These are phyloP conservation scores for Cynodonichthys magdalenae DNA, from an alignment of 2,797 vertebrate genomes.

Conservation along the genomic window DNA sequence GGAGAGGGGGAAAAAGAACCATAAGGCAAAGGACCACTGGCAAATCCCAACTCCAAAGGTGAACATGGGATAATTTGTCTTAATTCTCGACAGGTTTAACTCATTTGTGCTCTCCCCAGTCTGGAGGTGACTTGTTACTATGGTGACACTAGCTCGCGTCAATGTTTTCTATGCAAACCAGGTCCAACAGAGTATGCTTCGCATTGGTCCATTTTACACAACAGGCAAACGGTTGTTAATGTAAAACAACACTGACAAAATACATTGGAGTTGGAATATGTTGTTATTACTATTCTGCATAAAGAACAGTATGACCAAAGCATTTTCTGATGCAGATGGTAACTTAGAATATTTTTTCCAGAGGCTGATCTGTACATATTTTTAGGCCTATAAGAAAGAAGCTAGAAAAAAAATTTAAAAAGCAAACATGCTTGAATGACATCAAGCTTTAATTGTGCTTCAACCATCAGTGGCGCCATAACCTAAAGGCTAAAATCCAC, in stretches of 20 bases:
- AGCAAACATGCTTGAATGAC: conserved; percentile 41
- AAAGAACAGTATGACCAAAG: too few relatives aligned
- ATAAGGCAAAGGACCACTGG: conserved; percentile 1
- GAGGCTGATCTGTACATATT: conserved; percentile 14
- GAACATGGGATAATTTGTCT: conserved; percentile 33
- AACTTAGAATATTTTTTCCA: conserved; percentile 14
- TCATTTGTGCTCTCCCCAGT: conserved; percentile 12
- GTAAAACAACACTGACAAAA: neutral
- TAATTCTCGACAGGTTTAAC: conserved; percentile 37
- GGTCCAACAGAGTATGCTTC: conserved; percentile 18
- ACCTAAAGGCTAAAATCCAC: conserved; percentile 49
- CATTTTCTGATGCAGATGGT: conserved; percentile 1
- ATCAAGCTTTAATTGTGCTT: conserved; percentile 35
- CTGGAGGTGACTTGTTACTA: conserved; percentile 48
- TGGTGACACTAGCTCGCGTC: conserved; percentile 34
- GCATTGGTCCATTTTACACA: conserved; percentile 34
- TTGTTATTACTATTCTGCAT: neutral
- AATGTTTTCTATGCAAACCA: conserved; percentile 46
- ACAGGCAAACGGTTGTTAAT: conserved; percentile 15
- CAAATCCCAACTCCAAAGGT: conserved; percentile 4
- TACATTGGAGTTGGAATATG: too few relatives aligned
- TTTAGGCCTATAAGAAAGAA: conserved; percentile 39
- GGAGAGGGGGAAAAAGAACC: too few relatives aligned
- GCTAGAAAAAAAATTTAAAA: conserved; percentile 14
- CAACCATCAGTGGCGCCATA: conserved; percentile 36